phyloP scores from a whole-genome alignment of 2,888 invertebrate species.

The Ischnura elegans region DNA sequence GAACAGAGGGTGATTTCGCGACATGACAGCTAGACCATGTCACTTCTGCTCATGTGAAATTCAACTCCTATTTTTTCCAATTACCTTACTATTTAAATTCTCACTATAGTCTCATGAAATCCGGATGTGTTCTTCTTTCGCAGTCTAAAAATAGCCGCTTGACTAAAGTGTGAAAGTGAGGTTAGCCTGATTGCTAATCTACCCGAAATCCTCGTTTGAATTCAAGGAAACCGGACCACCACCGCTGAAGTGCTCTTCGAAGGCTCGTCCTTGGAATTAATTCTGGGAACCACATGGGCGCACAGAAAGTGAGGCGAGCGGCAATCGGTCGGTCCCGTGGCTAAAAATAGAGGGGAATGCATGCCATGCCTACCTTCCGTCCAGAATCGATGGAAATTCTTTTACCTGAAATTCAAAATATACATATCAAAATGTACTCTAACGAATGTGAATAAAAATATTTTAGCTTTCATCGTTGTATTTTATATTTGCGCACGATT shows the following conservation, averaged over 20 bases:
- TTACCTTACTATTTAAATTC: too few species aligned
- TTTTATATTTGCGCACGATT: too few species aligned
- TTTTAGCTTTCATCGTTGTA: too few species aligned
- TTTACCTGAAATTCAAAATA: background rate
- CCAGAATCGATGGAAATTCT: background rate
- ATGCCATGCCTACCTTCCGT: background rate
- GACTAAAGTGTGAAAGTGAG: background rate
- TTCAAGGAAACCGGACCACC: conserved; percentile 34
- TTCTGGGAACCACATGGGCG: conserved; percentile 13
- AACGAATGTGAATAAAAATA: too few species aligned
- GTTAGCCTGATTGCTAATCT: background rate
- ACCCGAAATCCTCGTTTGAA: background rate
- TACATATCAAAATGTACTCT: too few species aligned
- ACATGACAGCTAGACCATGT: too few species aligned
- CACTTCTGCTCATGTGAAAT: too few species aligned
- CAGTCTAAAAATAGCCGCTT: background rate
- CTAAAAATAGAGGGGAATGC: background rate
- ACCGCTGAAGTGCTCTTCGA: background rate
- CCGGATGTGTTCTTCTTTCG: background rate
- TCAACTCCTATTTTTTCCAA: too few species aligned
- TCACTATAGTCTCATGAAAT: too few species aligned
- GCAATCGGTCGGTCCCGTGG: background rate
- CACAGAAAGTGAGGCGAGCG: background rate
- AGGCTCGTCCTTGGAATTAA: conserved; percentile 53
- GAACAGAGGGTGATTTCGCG: too few species aligned